phyloP scores from a whole-genome alignment of 92 coral and sea anemone species.

The Paragorgia papillata region DNA sequence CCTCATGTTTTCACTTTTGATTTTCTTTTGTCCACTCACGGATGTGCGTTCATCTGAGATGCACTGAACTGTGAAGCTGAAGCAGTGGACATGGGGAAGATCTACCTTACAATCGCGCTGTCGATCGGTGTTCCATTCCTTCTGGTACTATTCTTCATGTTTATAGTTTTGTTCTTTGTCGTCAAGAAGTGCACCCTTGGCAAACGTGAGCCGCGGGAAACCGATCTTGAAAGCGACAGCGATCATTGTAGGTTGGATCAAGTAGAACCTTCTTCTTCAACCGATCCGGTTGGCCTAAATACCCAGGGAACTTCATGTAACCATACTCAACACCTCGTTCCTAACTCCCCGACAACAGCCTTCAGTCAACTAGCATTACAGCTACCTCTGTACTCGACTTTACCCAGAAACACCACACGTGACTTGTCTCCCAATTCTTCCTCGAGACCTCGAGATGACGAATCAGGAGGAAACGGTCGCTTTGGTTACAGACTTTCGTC shows the following conservation, averaged over 20 bases:
- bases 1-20: conserved; percentile 29
- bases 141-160: conserved; percentile 18
- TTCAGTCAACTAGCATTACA: background rate
- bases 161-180: conserved; percentile 1
- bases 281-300: conserved; percentile 3
- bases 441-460: background rate
- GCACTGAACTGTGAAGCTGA: no score
- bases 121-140: conserved; percentile 26
- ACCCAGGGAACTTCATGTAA: background rate
- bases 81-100: conserved; percentile 7
- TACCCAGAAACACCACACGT: conserved; percentile 24
- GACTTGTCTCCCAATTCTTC: background rate
- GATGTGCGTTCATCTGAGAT: no score
- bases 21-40: conserved; percentile 15
- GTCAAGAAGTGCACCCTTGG: background rate
- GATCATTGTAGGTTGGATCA: background rate
- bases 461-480: conserved; percentile 10
- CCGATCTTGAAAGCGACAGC: background rate
- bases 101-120: conserved; percentile 9
- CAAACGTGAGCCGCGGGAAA: background rate
- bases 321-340: no score
- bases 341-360: background rate
- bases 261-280: background rate
- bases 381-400: conserved; percentile 30
- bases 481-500: conserved; percentile 20